A percentile compares a stretch with the other conserved stretches of the same genome.
These are phyloP conservation scores for Leptocoma aspasia DNA, from an alignment of 2,113 vertebrate species.

Conservation along the genomic window DNA sequence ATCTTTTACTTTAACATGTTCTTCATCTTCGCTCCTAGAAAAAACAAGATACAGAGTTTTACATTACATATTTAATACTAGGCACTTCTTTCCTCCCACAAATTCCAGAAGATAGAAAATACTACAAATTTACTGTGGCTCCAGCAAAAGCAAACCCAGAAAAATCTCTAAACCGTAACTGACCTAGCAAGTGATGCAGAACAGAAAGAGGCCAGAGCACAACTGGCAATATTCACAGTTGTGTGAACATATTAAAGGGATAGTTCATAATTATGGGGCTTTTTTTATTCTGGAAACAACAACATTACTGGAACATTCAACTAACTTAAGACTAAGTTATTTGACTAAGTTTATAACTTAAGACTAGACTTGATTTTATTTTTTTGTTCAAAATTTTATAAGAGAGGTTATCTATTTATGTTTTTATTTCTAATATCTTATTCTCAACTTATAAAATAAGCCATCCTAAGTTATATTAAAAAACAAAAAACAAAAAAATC, in stretches of 20 bases:
- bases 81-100: neutral
- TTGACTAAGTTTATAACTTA: no score
- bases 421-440: neutral
- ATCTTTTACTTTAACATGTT: conserved; percentile 86
- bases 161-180: neutral
- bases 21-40: conserved; percentile 83
- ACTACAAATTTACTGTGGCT: neutral
- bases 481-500: neutral
- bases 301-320: neutral
- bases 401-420: neutral
- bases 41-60: neutral
- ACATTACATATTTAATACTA: neutral
- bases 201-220: neutral
- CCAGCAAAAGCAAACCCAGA: neutral
- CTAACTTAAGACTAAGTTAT: neutral
- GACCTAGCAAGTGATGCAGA: neutral
- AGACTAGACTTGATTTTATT: neutral
- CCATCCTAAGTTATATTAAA: neutral
- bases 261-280: neutral
- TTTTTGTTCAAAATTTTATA: neutral
- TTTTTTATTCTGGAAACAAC: neutral
- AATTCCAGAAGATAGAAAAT: neutral
- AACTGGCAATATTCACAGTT: neutral
- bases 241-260: neutral
- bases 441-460: neutral